These are phyloP conservation scores for Argentina silus DNA, from an alignment of 2,797 vertebrate species.

Conservation along the genomic window DNA sequence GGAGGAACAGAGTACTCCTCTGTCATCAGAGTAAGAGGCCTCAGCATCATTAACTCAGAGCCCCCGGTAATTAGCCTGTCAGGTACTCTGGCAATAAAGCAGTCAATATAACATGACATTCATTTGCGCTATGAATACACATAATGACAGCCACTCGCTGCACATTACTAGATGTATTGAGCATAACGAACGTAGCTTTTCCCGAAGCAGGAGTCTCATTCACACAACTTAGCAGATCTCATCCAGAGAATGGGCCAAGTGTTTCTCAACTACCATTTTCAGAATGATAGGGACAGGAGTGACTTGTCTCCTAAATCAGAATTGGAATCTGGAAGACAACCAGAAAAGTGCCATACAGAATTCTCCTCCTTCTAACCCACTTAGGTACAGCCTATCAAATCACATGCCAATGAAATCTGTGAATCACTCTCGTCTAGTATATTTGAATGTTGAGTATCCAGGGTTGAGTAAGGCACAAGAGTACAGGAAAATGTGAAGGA, in stretches of 20 bases:
- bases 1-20: not conserved
- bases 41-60: not conserved
- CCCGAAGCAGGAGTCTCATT: too few relatives aligned
- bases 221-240: not conserved
- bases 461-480: too few relatives aligned
- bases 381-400: conserved; percentile 18
- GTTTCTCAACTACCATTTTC: not conserved
- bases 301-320: conserved; percentile 50
- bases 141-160: not conserved
- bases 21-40: not conserved
- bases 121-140: not conserved
- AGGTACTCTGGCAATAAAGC: not conserved
- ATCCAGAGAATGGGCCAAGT: not conserved
- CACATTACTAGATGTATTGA: not conserved
- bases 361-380: conserved; percentile 32
- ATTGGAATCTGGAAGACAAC: conserved; percentile 51
- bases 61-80: not conserved
- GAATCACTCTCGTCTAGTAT: too few relatives aligned
- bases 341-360: conserved; percentile 44
- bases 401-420: not conserved
- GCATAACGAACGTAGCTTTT: conserved; percentile 5
- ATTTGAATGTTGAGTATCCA: too few relatives aligned
- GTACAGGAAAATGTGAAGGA: too few relatives aligned
- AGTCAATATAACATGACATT: not conserved
- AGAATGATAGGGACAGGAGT: conserved; percentile 18